Evolutionary conservation across 2,113 vertebrate genomes (phyloP).

Genomic region (Guaruba guarouba): DNA sequence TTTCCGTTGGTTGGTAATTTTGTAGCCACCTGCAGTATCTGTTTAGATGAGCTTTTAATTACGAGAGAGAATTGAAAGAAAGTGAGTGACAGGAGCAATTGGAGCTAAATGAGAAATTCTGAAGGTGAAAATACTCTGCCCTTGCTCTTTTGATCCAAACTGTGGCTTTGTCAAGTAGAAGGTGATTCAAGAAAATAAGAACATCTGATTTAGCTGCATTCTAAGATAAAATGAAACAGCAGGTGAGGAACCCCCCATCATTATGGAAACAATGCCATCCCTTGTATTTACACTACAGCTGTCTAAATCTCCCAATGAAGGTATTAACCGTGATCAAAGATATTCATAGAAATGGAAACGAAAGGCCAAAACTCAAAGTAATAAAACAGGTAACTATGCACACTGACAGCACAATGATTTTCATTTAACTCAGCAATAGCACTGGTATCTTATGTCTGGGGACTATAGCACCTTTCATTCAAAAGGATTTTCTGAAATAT

Average conservation of each 20-base stretch:
- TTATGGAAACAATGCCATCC: slow-evolving; percentile 30
- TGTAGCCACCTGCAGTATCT: neutral
- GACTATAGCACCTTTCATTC: neutral
- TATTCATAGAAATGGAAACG: neutral
- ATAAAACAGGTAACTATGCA: neutral
- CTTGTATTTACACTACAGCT: slow-evolving; percentile 28
- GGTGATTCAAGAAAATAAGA: neutral
- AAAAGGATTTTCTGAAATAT: slow-evolving; percentile 10
- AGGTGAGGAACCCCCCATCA: slow-evolving; percentile 30
- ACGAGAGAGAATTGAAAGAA: neutral
- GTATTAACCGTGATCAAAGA: slow-evolving; percentile 58
- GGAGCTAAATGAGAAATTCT: neutral
- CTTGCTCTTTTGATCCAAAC: slow-evolving; percentile 7
- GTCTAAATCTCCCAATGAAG: slow-evolving; percentile 38
- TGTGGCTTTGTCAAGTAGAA: slow-evolving; percentile 17
- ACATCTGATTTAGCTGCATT: slow-evolving; percentile 18
- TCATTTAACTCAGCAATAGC: neutral
- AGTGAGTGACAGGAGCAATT: neutral
- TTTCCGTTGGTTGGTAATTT: neutral
- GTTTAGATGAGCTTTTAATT: neutral
- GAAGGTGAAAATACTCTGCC: neutral
- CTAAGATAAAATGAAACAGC: neutral
- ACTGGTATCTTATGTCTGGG: neutral
- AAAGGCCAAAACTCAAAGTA: neutral
- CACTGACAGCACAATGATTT: slow-evolving; percentile 33